Base-by-base conservation (phyloP, 2,888 invertebrate genomes). In the Tenthredo scrophulariae region DNA sequence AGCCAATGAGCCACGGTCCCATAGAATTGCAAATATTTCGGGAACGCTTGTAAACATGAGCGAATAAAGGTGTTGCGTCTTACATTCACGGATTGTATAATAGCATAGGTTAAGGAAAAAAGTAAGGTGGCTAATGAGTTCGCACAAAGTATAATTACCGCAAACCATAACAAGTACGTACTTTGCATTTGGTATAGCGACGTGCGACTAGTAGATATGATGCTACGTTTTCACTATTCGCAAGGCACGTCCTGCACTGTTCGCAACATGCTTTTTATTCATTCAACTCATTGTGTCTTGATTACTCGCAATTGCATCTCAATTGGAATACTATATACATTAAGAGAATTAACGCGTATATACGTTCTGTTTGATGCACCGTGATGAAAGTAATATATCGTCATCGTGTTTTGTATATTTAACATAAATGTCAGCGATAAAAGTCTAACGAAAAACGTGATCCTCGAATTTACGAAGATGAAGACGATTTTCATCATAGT, bases 161-260 rank as follows among this genome's bases (percentile, higher is more conserved):
- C 79, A 15, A 79, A 79, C 58, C 79, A 79, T 79, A 79, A 79
- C 54, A 79, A 79, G 33, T 79, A 37, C 62, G 40, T 79, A 80
- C 62, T 80, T 80, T 58, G 62, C 80, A 80, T 80, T 80, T 62
- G 37, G 62, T 6, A 80, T 80, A 80, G 15, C n/a, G 40, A 62
- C 37, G 80, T 62, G 80, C 40, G 10, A 62, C 58, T 62, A 37
- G 37, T 80, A 58, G n/a, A 77, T 50, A 29, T 62, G 22, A 29
- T 62, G 80, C 37, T 80, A 40, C 26, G n/a, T 80, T 80, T 83
- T 83, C 83, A 83, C 65, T 65, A 70, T 67, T 83, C 46, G 46
- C 54, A 22, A 83, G 18, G 43, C 83, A 70, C 70, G 83, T 50
- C 33, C 43, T 67, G 46, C 43, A 70, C n/a, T 33, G 50, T 43